Evolutionary conservation across 2,797 vertebrate genomes (phyloP), one percentile per base, ranked within the genome.

Genomic region (Peromyscus eremicus): DNA sequence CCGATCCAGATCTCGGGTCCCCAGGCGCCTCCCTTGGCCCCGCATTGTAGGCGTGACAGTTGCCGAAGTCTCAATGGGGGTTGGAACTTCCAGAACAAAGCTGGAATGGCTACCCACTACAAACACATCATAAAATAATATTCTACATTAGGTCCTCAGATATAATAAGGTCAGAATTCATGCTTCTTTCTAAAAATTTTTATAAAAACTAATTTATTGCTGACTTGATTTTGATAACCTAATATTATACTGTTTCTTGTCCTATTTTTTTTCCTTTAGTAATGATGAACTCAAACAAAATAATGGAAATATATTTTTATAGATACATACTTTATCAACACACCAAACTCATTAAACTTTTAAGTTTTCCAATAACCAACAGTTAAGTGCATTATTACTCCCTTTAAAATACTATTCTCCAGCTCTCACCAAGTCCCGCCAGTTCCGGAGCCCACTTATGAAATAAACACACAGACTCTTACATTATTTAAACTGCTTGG

Each of bases 181-280:
- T n/a, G 25, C 1, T 83, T 32, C 0, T 82, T 89, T 92, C 8
- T 81, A 90, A 6, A 80, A 46, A n/a, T 71, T 9, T 9, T 86
- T 32, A 23, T 57, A 88, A 80, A 89, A 89, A 70, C 27, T 77
- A 73, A 37, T 91, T 95, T 82, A 60, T 19, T 80, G 79, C n/a
- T 94, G 2, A 71, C 16, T 46, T 79, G 19, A 6, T 64, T 87
- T 89, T 80, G 21, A 55, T 60, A 16, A 52, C 1, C 5, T 90
- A 34, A 2, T 25, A 73, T 71, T 73, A 8, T 91, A 29, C 3
- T 8, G 43, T 40, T n/a, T 1, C 32, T 5, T 92, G 5, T 27
- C 1, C 19, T 77, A 40, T 77, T 16, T 68, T 23, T 23, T 0
- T 82, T 62, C 66, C 60, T 89, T 92, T 25, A 75, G 0, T 79